phyloP scores from a whole-genome alignment of 2,113 vertebrate genomes.

The Corydoras maculifer region DNA sequence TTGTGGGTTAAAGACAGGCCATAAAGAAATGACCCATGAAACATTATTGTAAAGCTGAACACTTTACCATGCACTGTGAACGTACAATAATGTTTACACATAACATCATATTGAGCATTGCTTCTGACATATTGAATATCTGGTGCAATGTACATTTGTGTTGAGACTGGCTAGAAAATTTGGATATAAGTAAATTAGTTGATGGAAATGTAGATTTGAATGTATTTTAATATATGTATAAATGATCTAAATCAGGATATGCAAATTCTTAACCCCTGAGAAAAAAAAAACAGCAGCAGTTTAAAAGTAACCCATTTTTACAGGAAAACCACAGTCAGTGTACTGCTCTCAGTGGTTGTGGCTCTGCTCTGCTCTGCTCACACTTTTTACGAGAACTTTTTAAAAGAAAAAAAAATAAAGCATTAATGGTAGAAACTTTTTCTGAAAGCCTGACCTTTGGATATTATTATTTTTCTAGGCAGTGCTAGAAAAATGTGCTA shows the following conservation, averaged over 20 bases:
- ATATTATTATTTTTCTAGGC: too few species aligned
- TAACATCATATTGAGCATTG: too few species aligned
- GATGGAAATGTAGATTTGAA: background rate
- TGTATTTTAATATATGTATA: constrained; percentile 1
- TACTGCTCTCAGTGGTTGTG: background rate
- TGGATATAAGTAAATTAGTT: background rate
- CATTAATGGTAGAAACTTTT: too few species aligned
- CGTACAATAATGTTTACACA: too few species aligned
- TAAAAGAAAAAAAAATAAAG: too few species aligned
- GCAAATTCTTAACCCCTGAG: background rate
- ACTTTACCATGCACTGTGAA: too few species aligned
- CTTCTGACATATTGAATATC: too few species aligned
- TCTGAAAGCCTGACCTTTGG: too few species aligned
- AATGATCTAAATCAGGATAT: background rate
- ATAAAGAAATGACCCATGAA: too few species aligned
- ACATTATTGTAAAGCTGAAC: too few species aligned
- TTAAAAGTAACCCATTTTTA: background rate
- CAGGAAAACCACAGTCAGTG: background rate
- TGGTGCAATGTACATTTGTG: background rate
- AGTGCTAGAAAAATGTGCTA: too few species aligned
- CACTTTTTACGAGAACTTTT: background rate
- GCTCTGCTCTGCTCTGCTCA: background rate
- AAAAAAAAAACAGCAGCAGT: background rate
- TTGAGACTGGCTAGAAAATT: background rate
- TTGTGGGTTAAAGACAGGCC: too few species aligned